phyloP scores from a whole-genome alignment of 2,113 vertebrate genomes.

The Hippocampus zosterae region DNA sequence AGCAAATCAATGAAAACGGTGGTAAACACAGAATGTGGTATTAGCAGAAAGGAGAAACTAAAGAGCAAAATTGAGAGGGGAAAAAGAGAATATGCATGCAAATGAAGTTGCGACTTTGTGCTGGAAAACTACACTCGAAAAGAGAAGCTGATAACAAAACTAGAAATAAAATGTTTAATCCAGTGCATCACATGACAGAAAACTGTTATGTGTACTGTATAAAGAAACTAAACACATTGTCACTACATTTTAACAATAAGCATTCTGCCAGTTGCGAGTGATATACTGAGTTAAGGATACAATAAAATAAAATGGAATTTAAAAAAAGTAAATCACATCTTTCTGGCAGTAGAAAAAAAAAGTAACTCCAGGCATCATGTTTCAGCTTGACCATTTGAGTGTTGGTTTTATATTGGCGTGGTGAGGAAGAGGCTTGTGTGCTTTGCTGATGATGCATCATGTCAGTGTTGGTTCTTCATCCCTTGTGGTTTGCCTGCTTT shows the following conservation, averaged over 20 bases:
- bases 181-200: conserved; percentile 25
- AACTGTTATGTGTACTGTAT: background rate
- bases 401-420: background rate
- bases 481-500: conserved; percentile 84
- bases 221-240: conserved; percentile 14
- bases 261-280: background rate
- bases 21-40: conserved; percentile 11
- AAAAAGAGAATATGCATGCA: background rate
- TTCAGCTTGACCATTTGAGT: conserved; percentile 8
- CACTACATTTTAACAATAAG: background rate
- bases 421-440: background rate
- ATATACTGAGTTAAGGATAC: conserved; percentile 19
- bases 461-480: conserved; percentile 81
- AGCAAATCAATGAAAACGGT: conserved; percentile 1
- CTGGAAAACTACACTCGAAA: conserved; percentile 14
- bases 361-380: conserved; percentile 40
- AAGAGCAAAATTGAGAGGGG: background rate
- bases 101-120: conserved; percentile 12
- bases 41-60: conserved; percentile 13
- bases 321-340: conserved; percentile 19
- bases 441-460: background rate
- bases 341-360: conserved; percentile 31
- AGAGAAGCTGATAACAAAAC: conserved; percentile 6
- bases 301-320: conserved; percentile 5
- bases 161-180: conserved; percentile 1